Conservation (phyloP, 1,140 invertebrate genomes). For the Gonioctena quinquepunctata region DNA sequence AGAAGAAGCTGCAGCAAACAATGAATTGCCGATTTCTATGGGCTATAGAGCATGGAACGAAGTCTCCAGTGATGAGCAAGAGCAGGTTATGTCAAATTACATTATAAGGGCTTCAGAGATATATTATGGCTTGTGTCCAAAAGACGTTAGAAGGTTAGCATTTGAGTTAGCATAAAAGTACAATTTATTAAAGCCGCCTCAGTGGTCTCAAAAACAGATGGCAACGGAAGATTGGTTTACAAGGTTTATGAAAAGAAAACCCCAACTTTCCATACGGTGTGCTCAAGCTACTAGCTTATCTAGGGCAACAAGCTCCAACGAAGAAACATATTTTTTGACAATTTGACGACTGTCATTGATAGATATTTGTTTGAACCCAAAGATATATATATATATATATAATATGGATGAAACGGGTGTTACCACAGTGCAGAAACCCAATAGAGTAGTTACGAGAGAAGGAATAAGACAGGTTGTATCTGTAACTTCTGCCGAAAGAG, state of each 20-base stretch:
- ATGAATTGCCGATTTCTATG: background rate
- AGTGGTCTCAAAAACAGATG: constrained; percentile 46
- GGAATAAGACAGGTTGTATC: constrained; percentile 56
- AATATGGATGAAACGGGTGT: constrained; percentile 58
- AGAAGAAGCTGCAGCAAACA: no score
- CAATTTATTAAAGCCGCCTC: background rate
- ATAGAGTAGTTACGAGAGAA: constrained; percentile 47
- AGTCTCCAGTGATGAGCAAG: background rate
- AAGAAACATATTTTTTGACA: constrained; percentile 55
- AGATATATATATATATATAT: constrained; percentile 48
- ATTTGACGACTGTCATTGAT: constrained; percentile 48
- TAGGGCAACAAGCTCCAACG: constrained; percentile 58
- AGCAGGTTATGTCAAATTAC: constrained; percentile 24
- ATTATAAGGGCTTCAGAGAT: constrained; percentile 29
- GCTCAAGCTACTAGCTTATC: constrained; percentile 46
- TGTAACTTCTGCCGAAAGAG: constrained; percentile 57
- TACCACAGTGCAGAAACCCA: constrained; percentile 57
- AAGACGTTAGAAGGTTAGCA: constrained; percentile 35
- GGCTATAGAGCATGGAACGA: background rate
- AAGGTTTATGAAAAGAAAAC: constrained; percentile 56
- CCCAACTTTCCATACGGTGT: constrained; percentile 51
- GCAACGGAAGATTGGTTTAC: constrained; percentile 58
- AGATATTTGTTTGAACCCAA: constrained; percentile 41
- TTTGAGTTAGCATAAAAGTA: constrained; percentile 44
- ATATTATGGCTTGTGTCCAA: constrained; percentile 37